Evolutionary conservation across 1,140 invertebrate genomes (phyloP), one percentile per base, ranked within the genome.

Genomic region (Plutomurus gul): DNA sequence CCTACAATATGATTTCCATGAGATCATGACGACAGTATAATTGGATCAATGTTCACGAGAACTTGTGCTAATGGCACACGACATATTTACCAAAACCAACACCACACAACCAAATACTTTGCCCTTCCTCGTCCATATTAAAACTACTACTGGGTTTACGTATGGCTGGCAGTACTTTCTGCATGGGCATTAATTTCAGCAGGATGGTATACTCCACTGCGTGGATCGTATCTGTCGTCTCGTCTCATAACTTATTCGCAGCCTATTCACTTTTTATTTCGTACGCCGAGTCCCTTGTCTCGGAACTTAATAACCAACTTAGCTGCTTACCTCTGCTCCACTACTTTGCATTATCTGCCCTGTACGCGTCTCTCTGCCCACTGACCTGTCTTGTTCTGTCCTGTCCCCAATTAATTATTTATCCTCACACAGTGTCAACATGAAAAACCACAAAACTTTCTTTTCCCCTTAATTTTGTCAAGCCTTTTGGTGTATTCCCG

Each of bases 1-100:
- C 25, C 36, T 65, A 65, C 56, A 65, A 65, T 65, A 33, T 30
- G 27, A 65, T 65, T 65, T 65, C 56, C 36, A 65, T 36, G 56
- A 65, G 56, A 65, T 65, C 56, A 65, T 65, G 56, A 65, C 56
- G 56, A 65, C 56, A 65, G 56, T 65, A 65, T 65, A 65, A 65
- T 65, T 65, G 56, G 56, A 65, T 65, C 56, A 65, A 33, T 65
- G 56, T 65, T 65, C 56, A 65, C 56, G 56, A 65, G 56, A 65
- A 65, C 56, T 51, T 65, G 56, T 30, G 56, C 56, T 65, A 65
- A 65, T 65, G 56, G 56, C 56, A 65, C 56, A 65, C 56, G 56
- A 65, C 56, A 65, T 65, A 65, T 65, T 65, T 65, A 65, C 27
- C 56, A 65, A 65, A 65, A 65, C 30, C 56, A 65, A 65, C 56